These are phyloP conservation scores for Sinonovacula constricta DNA, from an alignment of 1,140 invertebrate species.

Conservation along the genomic window DNA sequence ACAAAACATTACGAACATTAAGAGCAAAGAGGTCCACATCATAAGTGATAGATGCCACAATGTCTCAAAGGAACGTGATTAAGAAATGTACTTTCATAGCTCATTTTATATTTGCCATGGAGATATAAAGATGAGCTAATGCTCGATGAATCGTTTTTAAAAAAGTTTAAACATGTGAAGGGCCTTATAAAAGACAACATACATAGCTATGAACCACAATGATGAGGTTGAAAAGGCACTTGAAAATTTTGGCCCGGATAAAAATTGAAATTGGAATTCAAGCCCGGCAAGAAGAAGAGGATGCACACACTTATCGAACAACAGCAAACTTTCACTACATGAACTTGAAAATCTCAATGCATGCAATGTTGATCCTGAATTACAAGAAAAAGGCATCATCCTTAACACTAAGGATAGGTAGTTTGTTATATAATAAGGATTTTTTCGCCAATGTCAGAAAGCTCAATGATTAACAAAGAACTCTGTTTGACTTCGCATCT, in stretches of 20 bases:
- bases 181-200: constrained; percentile 28
- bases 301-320: constrained; percentile 26
- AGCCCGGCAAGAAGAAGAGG: constrained; percentile 36
- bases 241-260: constrained; percentile 38
- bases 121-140: constrained; percentile 29
- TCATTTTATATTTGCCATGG: constrained; percentile 45
- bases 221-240: constrained; percentile 36
- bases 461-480: constrained; percentile 43
- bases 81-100: constrained; percentile 37
- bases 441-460: constrained; percentile 19
- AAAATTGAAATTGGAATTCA: constrained; percentile 47
- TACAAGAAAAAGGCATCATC: constrained; percentile 18
- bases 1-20: constrained; percentile 36
- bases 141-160: constrained; percentile 26
- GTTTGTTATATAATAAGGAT: constrained; percentile 23
- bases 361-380: constrained; percentile 35
- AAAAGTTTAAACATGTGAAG: constrained; percentile 35
- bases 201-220: constrained; percentile 41
- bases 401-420: constrained; percentile 20
- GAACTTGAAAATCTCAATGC: constrained; percentile 28
- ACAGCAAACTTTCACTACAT: constrained; percentile 27
- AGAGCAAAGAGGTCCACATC: constrained; percentile 39
- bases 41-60: constrained; percentile 42
- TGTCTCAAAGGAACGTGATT: constrained; percentile 36
- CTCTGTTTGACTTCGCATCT: constrained; percentile 33